Evolutionary conservation across 2,113 vertebrate species (phyloP), one percentile per base, ranked within the genome.

Genomic region (Oxyura jamaicensis): DNA sequence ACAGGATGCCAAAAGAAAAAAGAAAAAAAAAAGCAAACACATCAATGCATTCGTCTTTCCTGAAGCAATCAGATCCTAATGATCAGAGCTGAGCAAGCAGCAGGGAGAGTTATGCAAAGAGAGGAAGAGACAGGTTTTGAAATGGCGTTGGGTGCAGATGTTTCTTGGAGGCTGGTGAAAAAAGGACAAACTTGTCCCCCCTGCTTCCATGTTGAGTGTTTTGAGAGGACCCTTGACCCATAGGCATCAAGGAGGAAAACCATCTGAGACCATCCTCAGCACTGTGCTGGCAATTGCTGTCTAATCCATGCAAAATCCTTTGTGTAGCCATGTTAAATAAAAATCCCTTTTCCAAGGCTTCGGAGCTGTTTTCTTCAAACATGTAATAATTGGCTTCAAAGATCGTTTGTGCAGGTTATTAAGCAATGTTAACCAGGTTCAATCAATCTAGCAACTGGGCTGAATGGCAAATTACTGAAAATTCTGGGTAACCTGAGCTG

Each of bases 131-230:
- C 25, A 65, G 21, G 72, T 28, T 94, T 87, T 85, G 58, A 72
- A 62, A 5, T 65, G 87, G 42, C 74, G n/a, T 41, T 75, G 56
- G 39, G 46, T 75, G 56, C 42, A 74, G 31, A 44, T 35, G 33
- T 58, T 68, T 91, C 75, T 80, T 62, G 36, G 79, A 82, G 25
- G 33, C 8, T 17, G 59, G 33, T 77, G 65, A 88, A 79, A 55
- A 86, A 84, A 75, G 52, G 41, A 59, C 41, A 63, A 62, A 9
- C 31, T 67, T 41, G 19, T 6, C 42, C 7, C 15, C 36, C 22
- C 28, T 10, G 0, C 55, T 69, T 75, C 78, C 0, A 0, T 42
- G 19, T 3, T 29, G 58, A 72, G 12, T 41, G 66, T 83, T 91
- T 67, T 67, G 56, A 71, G 83, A 59, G n/a, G 28, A 92, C 31